phyloP scores from a whole-genome alignment of 2,888 invertebrate genomes.

The Didymodactylos carnosus region DNA sequence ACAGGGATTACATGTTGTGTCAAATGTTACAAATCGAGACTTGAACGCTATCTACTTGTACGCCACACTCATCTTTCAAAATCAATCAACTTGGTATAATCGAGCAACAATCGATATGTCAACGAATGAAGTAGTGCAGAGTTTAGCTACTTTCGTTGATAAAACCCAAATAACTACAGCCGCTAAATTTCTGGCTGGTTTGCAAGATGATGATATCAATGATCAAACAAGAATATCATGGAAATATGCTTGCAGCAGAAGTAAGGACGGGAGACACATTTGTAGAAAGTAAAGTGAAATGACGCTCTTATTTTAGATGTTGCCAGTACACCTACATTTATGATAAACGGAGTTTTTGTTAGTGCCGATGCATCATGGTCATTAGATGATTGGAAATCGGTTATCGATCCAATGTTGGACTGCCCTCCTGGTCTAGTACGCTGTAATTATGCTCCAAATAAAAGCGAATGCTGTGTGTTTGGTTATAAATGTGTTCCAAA shows the following conservation, averaged over 20 bases:
- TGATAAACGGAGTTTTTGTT: slow-evolving; percentile 22
- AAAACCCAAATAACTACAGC: background rate
- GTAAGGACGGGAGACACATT: background rate
- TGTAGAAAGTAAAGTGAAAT: background rate
- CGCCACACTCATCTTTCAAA: slow-evolving; percentile 17
- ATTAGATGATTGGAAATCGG: slow-evolving; percentile 19
- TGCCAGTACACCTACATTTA: slow-evolving; percentile 21
- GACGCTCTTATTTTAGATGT: slow-evolving; percentile 15
- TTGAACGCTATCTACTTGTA: slow-evolving; percentile 16
- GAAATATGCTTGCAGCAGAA: slow-evolving; percentile 22
- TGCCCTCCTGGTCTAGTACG: slow-evolving; percentile 14
- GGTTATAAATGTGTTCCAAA: slow-evolving; percentile 21
- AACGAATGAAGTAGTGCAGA: slow-evolving; percentile 14
- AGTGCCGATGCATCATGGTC: slow-evolving; percentile 20
- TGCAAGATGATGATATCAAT: slow-evolving; percentile 14
- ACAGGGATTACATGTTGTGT: slow-evolving; percentile 18
- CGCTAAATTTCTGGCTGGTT: background rate
- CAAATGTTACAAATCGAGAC: slow-evolving; percentile 13
- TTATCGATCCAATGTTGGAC: slow-evolving; percentile 19
- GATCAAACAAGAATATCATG: slow-evolving; percentile 19
- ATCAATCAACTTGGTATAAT: slow-evolving; percentile 17
- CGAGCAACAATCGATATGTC: slow-evolving; percentile 17
- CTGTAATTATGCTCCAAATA: slow-evolving; percentile 20
- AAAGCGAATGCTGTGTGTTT: slow-evolving; percentile 20
- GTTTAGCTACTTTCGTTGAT: background rate